A percentile compares a stretch with the other conserved stretches of the same genome.
These are phyloP conservation scores for Cordylochernes scorpioides DNA, from an alignment of 2,888 invertebrate species.

Conservation along the genomic window DNA sequence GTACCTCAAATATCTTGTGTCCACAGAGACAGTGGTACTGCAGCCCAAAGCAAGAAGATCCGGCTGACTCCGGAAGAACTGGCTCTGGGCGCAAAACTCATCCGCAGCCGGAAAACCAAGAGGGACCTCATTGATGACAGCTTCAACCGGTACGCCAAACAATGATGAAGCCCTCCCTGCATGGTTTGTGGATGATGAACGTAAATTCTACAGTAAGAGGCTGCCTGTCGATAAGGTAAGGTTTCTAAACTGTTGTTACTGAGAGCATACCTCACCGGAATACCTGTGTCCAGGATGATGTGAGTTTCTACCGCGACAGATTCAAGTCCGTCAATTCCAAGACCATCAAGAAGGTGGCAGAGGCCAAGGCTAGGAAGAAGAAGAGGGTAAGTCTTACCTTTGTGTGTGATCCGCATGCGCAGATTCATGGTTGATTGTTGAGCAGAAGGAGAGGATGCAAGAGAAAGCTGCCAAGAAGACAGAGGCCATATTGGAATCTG, in stretches of 20 bases:
- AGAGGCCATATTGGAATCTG: too few relatives aligned
- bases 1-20: too few relatives aligned
- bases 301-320: constrained; percentile 50
- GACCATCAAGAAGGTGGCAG: constrained; percentile 89
- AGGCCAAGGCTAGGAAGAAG: constrained; percentile 94
- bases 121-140: constrained; percentile 66
- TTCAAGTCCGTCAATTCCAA: constrained; percentile 55
- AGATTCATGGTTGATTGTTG: too few relatives aligned
- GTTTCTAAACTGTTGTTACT: too few relatives aligned
- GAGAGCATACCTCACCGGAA: too few relatives aligned
- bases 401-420: background rate
- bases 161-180: constrained; percentile 72
- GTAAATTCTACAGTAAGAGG: constrained; percentile 55
- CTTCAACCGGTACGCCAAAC: constrained; percentile 54
- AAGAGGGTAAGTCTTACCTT: constrained; percentile 33
- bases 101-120: constrained; percentile 63
- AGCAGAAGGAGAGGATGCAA: too few relatives aligned
- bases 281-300: too few relatives aligned
- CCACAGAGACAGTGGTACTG: too few relatives aligned
- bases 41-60: constrained; percentile 30
- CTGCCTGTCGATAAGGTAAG: constrained; percentile 52
- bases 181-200: constrained; percentile 87
- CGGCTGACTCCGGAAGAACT: constrained; percentile 60
- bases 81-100: constrained; percentile 69
- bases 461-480: too few relatives aligned